These are phyloP conservation scores for Drosophila antonietae DNA, from an alignment of 2,888 invertebrate genomes.

Conservation along the genomic window DNA sequence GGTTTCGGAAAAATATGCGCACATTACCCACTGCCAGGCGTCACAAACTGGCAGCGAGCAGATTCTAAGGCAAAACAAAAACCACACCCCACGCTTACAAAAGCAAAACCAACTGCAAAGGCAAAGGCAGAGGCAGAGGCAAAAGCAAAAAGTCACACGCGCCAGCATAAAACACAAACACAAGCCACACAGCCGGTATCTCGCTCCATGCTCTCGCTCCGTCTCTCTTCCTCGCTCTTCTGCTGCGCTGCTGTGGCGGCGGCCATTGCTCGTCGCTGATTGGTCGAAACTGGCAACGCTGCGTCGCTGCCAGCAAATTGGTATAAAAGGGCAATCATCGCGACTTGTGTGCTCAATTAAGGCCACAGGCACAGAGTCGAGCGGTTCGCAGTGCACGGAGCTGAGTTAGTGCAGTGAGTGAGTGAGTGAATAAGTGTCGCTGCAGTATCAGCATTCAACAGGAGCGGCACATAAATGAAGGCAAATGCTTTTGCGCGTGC, in stretches of 20 bases:
- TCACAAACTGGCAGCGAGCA: constrained; percentile 23
- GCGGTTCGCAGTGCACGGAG: constrained; percentile 63
- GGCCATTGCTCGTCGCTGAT: constrained; percentile 82
- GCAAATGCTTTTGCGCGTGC: constrained; percentile 55
- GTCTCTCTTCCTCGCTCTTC: constrained; percentile 29
- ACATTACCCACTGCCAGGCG: constrained; percentile 27
- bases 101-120: constrained; percentile 35
- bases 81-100: constrained; percentile 48
- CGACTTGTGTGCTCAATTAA: constrained; percentile 84
- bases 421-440: constrained; percentile 9
- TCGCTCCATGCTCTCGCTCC: constrained; percentile 9
- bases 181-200: constrained; percentile 10
- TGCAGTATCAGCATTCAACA: constrained; percentile 21
- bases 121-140: constrained; percentile 37
- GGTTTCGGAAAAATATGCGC: constrained; percentile 3
- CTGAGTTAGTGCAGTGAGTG: constrained; percentile 33
- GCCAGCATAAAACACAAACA: constrained; percentile 55
- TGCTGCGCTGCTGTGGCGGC: constrained; percentile 27
- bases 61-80: constrained; percentile 43
- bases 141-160: constrained; percentile 63
- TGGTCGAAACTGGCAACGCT: constrained; percentile 67
- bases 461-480: constrained; percentile 15
- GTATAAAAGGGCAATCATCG: constrained; percentile 89
- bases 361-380: constrained; percentile 82
- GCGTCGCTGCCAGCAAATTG: constrained; percentile 69